Evolutionary conservation across 2,888 invertebrate genomes (phyloP), one percentile per base, ranked within the genome.

Genomic region (Lottia gigantea): DNA sequence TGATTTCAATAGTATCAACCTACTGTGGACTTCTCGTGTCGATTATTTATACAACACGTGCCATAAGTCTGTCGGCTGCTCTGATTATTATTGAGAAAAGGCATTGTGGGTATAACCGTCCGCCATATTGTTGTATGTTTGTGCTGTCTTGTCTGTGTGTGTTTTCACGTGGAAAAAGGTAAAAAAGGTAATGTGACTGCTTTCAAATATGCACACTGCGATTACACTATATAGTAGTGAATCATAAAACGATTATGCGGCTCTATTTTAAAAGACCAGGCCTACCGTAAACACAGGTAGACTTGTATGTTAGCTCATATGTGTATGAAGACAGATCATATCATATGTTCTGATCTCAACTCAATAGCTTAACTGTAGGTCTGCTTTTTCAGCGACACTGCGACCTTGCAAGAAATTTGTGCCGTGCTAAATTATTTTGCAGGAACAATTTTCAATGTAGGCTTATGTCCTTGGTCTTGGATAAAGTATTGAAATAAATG

Each of bases 41-140:
- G 40, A 40, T 40, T 40, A 40, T 40, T 40, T 40, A 40, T 40
- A 40, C 40, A 40, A 55, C 55, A 55, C 55, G 55, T 55, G 55
- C 55, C 55, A 55, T 55, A 23, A 40, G 19, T 55, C 55, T 55
- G 55, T 55, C 55, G 55, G 55, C 40, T 40, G 40, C 40, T 40
- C 40, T 55, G 55, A 55, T 55, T 55, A 55, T 23, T 23, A 23
- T 55, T 23, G 55, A 19, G 40, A 55, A 19, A 55, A 55, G 55
- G 79, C 74, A 79, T 79, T 77, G 67, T 79, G 79, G 79, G 79
- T 77, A 77, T 76, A 76, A 75, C 78, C 78, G 79, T 80, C 80
- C 81, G 82, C 82, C 82, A 82, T 82, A 80, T 82, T 82, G 82
- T 81, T 80, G 76, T 79, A 78, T 82, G 82, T 82, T 82, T 81